A percentile compares a stretch with the other conserved stretches of the same genome.
phyloP scores from a whole-genome alignment of 2,888 invertebrate species.

The Leistus spinibarbis region DNA sequence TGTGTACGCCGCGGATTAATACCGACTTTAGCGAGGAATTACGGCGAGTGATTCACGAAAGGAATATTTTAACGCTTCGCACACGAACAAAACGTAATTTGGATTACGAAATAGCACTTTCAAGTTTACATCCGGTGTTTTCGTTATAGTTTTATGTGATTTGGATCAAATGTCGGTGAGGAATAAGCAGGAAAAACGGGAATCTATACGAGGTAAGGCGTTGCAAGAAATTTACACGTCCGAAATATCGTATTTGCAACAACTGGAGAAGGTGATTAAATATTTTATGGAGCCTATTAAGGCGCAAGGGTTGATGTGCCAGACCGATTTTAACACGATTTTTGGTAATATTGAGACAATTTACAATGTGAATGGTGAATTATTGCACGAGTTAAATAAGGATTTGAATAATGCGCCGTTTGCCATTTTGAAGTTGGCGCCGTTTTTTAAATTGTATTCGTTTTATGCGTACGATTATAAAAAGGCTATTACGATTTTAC shows the following conservation, averaged over 20 bases:
- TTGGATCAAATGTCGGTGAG: constrained; percentile 59
- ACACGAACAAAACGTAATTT: constrained; percentile 63
- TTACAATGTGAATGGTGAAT: constrained; percentile 67
- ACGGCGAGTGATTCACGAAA: constrained; percentile 64
- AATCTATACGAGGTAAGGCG: constrained; percentile 60
- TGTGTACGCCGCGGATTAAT: constrained; percentile 63
- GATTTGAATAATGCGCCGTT: constrained; percentile 65
- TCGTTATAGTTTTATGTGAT: constrained; percentile 61
- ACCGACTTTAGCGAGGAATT: constrained; percentile 65
- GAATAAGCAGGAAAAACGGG: constrained; percentile 51
- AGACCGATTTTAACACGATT: constrained; percentile 60
- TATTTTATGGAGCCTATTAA: constrained; percentile 67
- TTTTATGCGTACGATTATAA: constrained; percentile 78
- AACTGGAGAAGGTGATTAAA: constrained; percentile 69
- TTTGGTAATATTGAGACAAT: constrained; percentile 70
- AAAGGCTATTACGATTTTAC: constrained; percentile 65
- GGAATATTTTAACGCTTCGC: constrained; percentile 67
- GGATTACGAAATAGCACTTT: neutral
- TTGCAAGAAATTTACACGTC: constrained; percentile 72
- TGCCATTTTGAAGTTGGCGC: constrained; percentile 74
- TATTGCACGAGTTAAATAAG: constrained; percentile 63
- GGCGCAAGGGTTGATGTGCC: constrained; percentile 60
- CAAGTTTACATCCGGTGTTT: neutral
- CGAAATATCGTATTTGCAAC: constrained; percentile 71
- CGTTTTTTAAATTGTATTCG: constrained; percentile 79